phyloP scores from a whole-genome alignment of 2,113 vertebrate genomes.

The Lipophrys pholis region DNA sequence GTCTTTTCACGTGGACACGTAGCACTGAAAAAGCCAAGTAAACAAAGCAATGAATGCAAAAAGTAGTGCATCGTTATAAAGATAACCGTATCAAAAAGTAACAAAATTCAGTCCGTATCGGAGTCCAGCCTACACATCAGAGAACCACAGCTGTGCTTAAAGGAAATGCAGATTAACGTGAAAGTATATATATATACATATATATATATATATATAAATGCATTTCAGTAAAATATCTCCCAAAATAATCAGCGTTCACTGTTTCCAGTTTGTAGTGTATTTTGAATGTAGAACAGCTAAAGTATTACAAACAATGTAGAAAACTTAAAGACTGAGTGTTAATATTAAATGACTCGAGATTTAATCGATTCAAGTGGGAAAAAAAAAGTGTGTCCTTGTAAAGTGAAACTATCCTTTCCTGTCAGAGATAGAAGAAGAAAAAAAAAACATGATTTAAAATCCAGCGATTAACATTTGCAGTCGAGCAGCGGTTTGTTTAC shows the following conservation, averaged over 20 bases:
- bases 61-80: conserved; percentile 64
- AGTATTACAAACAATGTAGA: conserved; percentile 15
- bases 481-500: conserved; percentile 13
- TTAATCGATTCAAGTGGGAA: conserved; percentile 8
- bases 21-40: conserved; percentile 56
- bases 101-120: conserved; percentile 38
- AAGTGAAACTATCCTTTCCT: conserved; percentile 23
- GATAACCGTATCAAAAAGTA: conserved; percentile 67
- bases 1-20: conserved; percentile 37
- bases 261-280: conserved; percentile 8
- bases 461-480: not conserved
- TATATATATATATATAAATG: conserved; percentile 28
- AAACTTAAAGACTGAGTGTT: conserved; percentile 23
- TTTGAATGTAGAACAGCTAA: conserved; percentile 12
- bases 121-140: conserved; percentile 20
- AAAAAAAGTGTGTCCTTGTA: conserved; percentile 25
- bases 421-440: not conserved
- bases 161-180: conserved; percentile 53
- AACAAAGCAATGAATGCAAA: conserved; percentile 63
- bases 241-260: conserved; percentile 1
- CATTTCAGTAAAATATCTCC: conserved; percentile 18
- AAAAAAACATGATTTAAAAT: conserved; percentile 22
- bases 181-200: conserved; percentile 30
- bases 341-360: conserved; percentile 1
- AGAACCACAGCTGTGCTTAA: conserved; percentile 45